Base-by-base conservation (phyloP, 2,888 invertebrate species). In the Sesia apiformis region DNA sequence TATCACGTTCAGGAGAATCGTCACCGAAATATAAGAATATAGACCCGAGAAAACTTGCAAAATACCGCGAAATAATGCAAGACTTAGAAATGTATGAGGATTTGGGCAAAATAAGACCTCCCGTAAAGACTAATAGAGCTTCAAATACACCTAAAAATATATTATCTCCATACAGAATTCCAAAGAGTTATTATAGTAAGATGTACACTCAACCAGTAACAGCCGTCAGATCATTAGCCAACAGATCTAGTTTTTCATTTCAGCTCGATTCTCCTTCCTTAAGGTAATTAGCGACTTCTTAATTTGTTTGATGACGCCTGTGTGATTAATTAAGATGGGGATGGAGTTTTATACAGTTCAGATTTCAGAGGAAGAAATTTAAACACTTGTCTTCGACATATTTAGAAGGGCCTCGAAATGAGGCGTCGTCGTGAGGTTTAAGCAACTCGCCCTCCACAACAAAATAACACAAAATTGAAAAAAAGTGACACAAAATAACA, bases 31-130 rank as follows among this genome's bases (percentile, higher is more conserved):
- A 6, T 5, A 39, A 23, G 3, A 39, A 56, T 41, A 53, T 67
- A n/a, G 79, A 85, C 52, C 55, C 64, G 0, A 78, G 64, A 53
- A 82, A 74, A 58, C 38, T 79, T 8, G 73, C 71, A 0, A 79
- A 76, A 55, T 87, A 86, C 60, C 72, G 68, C 38, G 84, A 87
- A 65, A 84, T 88, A 49, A 83, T 88, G 75, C 67, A 74, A 43
- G 74, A 71, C 39, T 62, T 83, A 6, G 63, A 75, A 60, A 73
- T 75, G 61, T 82, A 76, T 55, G 80, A 81, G 0, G 80, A 82
- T 59, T 63, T 81, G 40, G 68, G 68, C 6, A 76, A 78, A 39
- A 23, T 76, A 4, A 74, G 74, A 53, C 67, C 71, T 4, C 74
- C 76, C 3, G 57, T 60, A 1, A 85, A 74, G 57, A 67, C 80